Evolutionary conservation across 1,140 invertebrate genomes (phyloP).

Genomic region (Diabrotica virgifera): DNA sequence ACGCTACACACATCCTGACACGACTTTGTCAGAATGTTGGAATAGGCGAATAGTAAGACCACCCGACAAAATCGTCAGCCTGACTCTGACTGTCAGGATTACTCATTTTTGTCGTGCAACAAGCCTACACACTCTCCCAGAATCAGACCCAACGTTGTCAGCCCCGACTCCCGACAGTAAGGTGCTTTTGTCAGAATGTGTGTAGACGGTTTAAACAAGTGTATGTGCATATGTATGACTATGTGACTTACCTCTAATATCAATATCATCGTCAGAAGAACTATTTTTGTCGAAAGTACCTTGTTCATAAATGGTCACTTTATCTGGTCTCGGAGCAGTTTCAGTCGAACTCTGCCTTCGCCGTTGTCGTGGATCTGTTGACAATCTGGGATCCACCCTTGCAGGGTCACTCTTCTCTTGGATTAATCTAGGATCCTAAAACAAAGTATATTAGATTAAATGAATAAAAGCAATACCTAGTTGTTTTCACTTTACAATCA

Average conservation of each 20-base stretch:
- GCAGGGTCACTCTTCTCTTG: constrained; percentile 7
- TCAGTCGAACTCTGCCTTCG: constrained; percentile 26
- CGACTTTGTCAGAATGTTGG: too few relatives aligned
- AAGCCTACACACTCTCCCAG: too few relatives aligned
- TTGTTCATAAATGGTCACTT: constrained; percentile 45
- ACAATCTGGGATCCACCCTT: constrained; percentile 12
- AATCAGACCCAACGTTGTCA: too few relatives aligned
- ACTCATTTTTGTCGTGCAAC: too few relatives aligned
- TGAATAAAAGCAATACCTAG: neutral
- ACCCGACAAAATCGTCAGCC: too few relatives aligned
- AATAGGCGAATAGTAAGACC: too few relatives aligned
- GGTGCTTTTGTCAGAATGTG: too few relatives aligned
- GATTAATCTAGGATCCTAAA: constrained; percentile 12
- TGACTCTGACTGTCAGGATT: too few relatives aligned
- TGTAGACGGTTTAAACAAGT: too few relatives aligned
- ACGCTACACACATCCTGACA: too few relatives aligned
- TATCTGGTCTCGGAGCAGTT: constrained; percentile 26
- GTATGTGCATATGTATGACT: neutral
- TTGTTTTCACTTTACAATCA: neutral
- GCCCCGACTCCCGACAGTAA: too few relatives aligned
- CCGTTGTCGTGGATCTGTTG: constrained; percentile 24
- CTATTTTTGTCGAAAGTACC: constrained; percentile 44
- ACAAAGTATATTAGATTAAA: neutral
- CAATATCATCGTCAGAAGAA: constrained; percentile 31
- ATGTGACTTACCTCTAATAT: constrained; percentile 25